A percentile compares a stretch with the other conserved stretches of the same genome.
Conservation (phyloP, 2,113 vertebrate genomes). For the Calyptommatus sinebrachiatus region DNA sequence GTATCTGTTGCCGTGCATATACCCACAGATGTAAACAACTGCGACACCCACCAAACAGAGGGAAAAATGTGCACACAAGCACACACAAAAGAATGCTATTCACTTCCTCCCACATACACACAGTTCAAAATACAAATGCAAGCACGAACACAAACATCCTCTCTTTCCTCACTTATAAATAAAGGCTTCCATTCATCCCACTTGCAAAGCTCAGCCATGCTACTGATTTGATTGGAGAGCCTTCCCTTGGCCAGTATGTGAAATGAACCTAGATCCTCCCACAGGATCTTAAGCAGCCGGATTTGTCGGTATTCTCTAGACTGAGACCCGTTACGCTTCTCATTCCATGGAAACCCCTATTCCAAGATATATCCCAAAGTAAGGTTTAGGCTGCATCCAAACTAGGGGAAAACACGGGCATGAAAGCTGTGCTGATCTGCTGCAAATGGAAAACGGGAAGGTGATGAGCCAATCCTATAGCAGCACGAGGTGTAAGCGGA, state of each 20-base stretch:
- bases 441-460: no score
- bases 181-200: conserved; percentile 10
- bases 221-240: neutral
- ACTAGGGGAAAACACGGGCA: no score
- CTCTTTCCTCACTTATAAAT: neutral
- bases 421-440: no score
- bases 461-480: no score
- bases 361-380: no score
- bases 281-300: neutral
- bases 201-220: neutral
- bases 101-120: neutral
- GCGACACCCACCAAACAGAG: neutral
- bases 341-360: no score
- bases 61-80: neutral
- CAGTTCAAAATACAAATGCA: neutral
- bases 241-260: neutral
- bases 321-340: neutral
- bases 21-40: neutral
- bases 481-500: no score
- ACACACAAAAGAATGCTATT: neutral
- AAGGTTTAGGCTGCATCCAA: no score
- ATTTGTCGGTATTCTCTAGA: neutral
- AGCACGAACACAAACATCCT: conserved; percentile 8
- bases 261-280: neutral
- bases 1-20: neutral